Evolutionary conservation across 2,113 vertebrate species (phyloP).

Genomic region (Atractosteus spatula): DNA sequence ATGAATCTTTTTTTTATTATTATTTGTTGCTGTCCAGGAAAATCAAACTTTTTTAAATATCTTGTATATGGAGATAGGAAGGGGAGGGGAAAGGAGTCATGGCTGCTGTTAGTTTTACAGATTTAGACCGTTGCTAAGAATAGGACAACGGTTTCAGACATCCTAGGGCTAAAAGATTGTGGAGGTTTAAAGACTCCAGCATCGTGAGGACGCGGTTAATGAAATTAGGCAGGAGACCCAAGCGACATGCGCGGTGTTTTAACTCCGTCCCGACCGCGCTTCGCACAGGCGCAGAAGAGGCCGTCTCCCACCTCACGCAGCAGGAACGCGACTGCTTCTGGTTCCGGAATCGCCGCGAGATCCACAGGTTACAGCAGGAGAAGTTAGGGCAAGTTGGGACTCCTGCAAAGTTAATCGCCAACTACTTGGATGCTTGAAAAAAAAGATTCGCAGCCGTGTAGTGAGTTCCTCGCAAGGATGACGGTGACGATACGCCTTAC

Average conservation of each 20-base stretch:
- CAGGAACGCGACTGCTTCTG: background rate
- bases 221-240: background rate
- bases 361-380: conserved; percentile 16
- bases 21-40: no score
- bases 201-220: no score
- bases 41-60: no score
- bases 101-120: no score
- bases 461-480: background rate
- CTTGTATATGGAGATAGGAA: no score
- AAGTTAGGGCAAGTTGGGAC: background rate
- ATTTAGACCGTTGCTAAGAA: background rate
- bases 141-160: background rate
- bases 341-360: conserved; percentile 9
- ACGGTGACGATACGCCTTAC: no score
- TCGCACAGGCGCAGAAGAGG: conserved; percentile 15
- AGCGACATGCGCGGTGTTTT: conserved; percentile 9
- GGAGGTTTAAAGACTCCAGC: no score
- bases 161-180: no score
- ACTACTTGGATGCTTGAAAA: background rate
- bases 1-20: no score
- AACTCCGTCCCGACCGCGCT: background rate
- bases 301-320: background rate
- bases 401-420: background rate
- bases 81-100: no score
- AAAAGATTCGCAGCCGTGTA: background rate